Evolutionary conservation across 2,888 invertebrate species (phyloP), one percentile per base, ranked within the genome.

Genomic region (Gonocerus acuteangulatus): DNA sequence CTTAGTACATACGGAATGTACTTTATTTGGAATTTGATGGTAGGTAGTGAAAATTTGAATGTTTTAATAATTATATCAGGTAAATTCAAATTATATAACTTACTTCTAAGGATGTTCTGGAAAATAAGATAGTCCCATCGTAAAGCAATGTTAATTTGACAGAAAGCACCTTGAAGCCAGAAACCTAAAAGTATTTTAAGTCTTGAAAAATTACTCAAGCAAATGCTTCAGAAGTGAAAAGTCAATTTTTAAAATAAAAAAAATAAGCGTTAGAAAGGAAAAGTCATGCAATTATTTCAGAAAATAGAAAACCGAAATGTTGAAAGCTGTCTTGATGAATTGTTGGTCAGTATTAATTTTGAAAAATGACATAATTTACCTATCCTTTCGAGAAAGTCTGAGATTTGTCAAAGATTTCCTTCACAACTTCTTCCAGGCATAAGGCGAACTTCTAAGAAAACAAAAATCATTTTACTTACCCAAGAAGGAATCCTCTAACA

Each of bases 381-480:
- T 39, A 39, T 39, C 39, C 39, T 39, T 39, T 39, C 39, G 39
- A n/a, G 39, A 9, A 39, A 39, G 39, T 39, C 39, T 39, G n/a
- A 39, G 39, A 9, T 39, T n/a, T n/a, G 39, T 39, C 39, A 39
- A 15, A n/a, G 13, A 9, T 2, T 39, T 11, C 39, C 15, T 39
- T 39, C 39, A 39, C 39, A 39, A 27, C 27, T 27, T 39, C 39
- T 39, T n/a, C 39, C 39, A 39, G 39, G 39, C 39, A 39, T 9
- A 39, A 39, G 39, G 39, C 39, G 54, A 42, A 23, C 16, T 23
- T 23, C 16, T 54, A 54, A 22, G 39, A 23, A 42, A 54, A 54
- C 18, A 54, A 54, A 21, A 42, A 42, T 22, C n/a, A 42, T 2
- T 23, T 15, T 39, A 54, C 54, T 42, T 54, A 54, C 54, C 54